These are phyloP conservation scores for Drosophila longiperda DNA, from an alignment of 2,888 invertebrate species.

Conservation along the genomic window DNA sequence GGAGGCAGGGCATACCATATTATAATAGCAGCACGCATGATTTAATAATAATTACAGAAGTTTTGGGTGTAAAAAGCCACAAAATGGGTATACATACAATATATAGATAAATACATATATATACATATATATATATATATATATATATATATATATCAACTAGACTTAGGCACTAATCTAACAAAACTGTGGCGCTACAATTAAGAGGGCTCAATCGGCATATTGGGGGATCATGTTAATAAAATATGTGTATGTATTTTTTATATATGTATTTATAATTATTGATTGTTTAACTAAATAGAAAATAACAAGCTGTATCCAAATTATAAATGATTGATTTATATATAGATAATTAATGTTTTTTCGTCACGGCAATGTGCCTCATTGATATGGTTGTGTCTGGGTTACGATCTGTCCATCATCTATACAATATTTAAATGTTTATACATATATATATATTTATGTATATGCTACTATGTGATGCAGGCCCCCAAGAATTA, in stretches of 20 bases:
- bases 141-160: conserved; percentile 36
- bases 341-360: conserved; percentile 25
- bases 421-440: not conserved
- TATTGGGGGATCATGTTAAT: conserved; percentile 29
- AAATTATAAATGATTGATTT: conserved; percentile 49
- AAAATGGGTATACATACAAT: conserved; percentile 52
- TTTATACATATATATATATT: not conserved
- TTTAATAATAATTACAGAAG: conserved; percentile 47
- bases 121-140: not conserved
- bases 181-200: conserved; percentile 68
- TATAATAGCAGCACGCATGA: not conserved
- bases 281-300: conserved; percentile 66
- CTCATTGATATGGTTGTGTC: conserved; percentile 65
- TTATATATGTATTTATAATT: conserved; percentile 36
- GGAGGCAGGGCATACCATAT: conserved; percentile 5
- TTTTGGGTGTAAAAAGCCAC: conserved; percentile 79
- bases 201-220: conserved; percentile 51
- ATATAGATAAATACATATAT: conserved; percentile 24
- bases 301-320: conserved; percentile 76
- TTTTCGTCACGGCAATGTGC: conserved; percentile 40
- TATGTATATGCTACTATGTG: conserved; percentile 7
- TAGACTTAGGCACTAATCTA: conserved; percentile 79
- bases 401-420: conserved; percentile 16
- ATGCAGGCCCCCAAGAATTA: conserved; percentile 30
- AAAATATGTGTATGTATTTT: conserved; percentile 30